A percentile compares a stretch with the other conserved stretches of the same genome.
Evolutionary conservation across 2,797 vertebrate species (phyloP).

Genomic region (Siniperca scherzeri): DNA sequence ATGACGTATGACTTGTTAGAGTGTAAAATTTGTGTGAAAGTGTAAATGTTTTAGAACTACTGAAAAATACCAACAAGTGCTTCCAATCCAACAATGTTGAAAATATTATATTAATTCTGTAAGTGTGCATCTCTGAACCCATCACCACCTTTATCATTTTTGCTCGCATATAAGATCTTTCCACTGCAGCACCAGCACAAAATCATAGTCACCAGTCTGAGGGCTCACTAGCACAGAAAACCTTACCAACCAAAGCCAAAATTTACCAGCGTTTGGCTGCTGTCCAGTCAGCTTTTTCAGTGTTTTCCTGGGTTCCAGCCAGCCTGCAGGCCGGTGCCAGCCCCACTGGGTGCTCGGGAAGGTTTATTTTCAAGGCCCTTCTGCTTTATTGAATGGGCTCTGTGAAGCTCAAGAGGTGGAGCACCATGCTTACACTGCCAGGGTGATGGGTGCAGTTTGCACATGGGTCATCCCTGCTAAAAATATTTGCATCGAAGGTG

Average conservation of each 20-base stretch:
- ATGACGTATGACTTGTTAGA: not conserved
- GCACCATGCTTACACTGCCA: slow-evolving; percentile 34
- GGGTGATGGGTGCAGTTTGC: slow-evolving; percentile 60
- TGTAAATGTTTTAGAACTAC: not conserved
- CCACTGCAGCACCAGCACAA: slow-evolving; percentile 14
- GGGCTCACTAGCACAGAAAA: slow-evolving; percentile 42
- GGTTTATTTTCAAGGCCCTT: slow-evolving; percentile 59
- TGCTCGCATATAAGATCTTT: slow-evolving; percentile 12
- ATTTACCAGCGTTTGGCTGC: slow-evolving; percentile 60
- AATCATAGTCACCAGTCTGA: slow-evolving; percentile 43
- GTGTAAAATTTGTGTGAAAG: not conserved
- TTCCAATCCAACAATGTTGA: not conserved
- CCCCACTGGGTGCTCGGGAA: slow-evolving; percentile 59
- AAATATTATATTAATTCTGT: not conserved
- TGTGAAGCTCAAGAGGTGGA: slow-evolving; percentile 52
- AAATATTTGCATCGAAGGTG: slow-evolving; percentile 67
- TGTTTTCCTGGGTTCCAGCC: slow-evolving; percentile 56
- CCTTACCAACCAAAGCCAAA: slow-evolving; percentile 52
- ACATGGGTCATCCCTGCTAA: slow-evolving; percentile 59
- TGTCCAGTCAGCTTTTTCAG: slow-evolving; percentile 51
- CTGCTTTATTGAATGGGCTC: slow-evolving; percentile 62
- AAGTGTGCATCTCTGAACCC: slow-evolving; percentile 1
- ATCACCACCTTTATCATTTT: not conserved
- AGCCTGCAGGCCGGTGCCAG: slow-evolving; percentile 60
- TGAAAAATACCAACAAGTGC: not conserved